Conservation (phyloP, 2,113 vertebrate species). For the Phasianus colchicus region DNA sequence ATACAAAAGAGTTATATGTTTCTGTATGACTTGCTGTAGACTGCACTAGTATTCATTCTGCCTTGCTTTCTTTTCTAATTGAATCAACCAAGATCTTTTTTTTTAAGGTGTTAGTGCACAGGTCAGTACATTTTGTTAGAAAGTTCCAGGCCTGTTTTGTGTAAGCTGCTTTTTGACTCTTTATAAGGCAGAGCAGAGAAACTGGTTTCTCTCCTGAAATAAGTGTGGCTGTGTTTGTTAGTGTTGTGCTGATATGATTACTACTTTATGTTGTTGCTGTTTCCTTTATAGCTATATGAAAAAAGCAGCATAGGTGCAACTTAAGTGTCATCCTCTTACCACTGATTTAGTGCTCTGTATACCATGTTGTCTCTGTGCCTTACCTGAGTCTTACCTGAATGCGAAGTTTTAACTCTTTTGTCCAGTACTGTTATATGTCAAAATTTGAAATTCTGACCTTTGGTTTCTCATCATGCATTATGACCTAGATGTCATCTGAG, state of each 20-base stretch:
- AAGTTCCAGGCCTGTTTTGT: background rate
- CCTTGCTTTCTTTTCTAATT: background rate
- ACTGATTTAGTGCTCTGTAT: background rate
- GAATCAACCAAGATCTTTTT: fast-evolving
- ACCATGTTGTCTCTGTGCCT: background rate
- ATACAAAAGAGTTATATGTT: background rate
- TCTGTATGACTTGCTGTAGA: background rate
- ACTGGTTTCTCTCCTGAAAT: background rate
- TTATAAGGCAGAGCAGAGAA: background rate
- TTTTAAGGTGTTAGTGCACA: background rate
- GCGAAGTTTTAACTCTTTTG: background rate
- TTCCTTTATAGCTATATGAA: background rate
- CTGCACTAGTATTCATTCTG: background rate
- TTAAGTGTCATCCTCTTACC: background rate
- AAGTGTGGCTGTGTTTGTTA: background rate
- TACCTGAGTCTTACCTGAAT: background rate
- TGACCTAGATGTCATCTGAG: background rate
- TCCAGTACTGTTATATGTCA: background rate
- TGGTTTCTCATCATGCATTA: background rate
- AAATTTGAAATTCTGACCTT: background rate
- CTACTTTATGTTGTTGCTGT: background rate
- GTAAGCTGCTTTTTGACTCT: background rate
- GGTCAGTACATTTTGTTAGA: background rate
- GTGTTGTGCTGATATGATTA: background rate
- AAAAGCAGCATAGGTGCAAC: background rate